Conservation (phyloP, 2,113 vertebrate species). For the Malurus elegans region DNA sequence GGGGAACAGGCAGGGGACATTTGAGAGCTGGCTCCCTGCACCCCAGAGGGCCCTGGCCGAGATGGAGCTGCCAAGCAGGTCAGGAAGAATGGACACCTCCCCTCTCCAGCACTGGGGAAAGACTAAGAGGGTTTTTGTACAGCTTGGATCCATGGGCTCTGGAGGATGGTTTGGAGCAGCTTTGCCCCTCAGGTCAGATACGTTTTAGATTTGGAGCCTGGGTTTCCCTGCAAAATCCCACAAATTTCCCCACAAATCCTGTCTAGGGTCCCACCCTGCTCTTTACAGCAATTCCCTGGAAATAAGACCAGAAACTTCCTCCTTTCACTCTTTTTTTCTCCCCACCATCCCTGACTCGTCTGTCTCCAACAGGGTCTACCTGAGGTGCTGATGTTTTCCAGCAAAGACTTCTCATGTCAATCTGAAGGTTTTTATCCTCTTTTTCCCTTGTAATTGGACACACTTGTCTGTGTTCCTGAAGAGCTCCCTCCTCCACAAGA, state of each 20-base stretch:
- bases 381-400: neutral
- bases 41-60: neutral
- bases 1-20: neutral
- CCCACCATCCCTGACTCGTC: neutral
- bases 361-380: neutral
- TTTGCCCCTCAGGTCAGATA: neutral
- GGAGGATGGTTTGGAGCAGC: neutral
- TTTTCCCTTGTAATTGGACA: neutral
- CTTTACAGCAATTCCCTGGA: neutral
- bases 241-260: neutral
- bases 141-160: neutral
- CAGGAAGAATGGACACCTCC: neutral
- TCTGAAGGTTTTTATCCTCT: neutral
- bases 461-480: neutral
- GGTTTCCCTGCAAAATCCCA: neutral
- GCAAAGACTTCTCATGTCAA: neutral
- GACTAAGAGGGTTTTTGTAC: neutral
- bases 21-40: neutral
- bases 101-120: neutral
- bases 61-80: neutral
- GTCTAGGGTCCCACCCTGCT: neutral
- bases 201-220: fast-evolving
- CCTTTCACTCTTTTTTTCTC: neutral
- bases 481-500: fast-evolving
- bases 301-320: neutral